Evolutionary conservation across 2,888 invertebrate genomes (phyloP).

Genomic region (Dexiosoma caninum): DNA sequence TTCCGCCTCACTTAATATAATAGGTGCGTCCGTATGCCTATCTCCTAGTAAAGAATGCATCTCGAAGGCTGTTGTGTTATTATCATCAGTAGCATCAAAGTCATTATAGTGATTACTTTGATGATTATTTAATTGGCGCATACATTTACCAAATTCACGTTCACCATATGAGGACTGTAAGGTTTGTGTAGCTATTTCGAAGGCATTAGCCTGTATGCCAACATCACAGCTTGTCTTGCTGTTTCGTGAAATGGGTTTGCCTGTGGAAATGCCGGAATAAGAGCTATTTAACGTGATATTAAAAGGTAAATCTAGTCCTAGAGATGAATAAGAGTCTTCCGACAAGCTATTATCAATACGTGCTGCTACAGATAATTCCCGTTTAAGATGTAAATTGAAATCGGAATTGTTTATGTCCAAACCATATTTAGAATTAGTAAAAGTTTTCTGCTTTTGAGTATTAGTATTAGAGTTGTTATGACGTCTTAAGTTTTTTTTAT

Average conservation of each 20-base stretch:
- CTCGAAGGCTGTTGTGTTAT: constrained; percentile 71
- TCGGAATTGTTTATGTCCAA: constrained; percentile 70
- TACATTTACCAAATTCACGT: constrained; percentile 71
- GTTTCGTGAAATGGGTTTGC: constrained; percentile 78
- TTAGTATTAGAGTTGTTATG: constrained; percentile 51
- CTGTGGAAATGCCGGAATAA: constrained; percentile 78
- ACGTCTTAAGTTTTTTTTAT: constrained; percentile 51
- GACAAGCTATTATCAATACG: constrained; percentile 68
- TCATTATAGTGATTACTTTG: constrained; percentile 55
- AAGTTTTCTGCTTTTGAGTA: constrained; percentile 63
- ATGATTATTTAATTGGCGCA: constrained; percentile 71
- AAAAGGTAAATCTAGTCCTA: constrained; percentile 78
- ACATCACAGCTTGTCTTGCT: constrained; percentile 81
- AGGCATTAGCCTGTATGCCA: constrained; percentile 81
- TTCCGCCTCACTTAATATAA: constrained; percentile 77
- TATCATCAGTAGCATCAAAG: constrained; percentile 66
- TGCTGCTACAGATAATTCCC: constrained; percentile 63
- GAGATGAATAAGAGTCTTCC: constrained; percentile 75
- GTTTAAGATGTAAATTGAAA: constrained; percentile 71
- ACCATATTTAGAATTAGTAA: constrained; percentile 43
- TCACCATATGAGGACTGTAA: constrained; percentile 71
- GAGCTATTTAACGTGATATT: constrained; percentile 74
- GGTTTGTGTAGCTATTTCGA: constrained; percentile 79
- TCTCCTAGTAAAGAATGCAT: constrained; percentile 71
- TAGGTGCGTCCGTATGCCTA: constrained; percentile 66